Evolutionary conservation across 2,888 invertebrate species (phyloP).

Genomic region (Scotopteryx bipunctaria): DNA sequence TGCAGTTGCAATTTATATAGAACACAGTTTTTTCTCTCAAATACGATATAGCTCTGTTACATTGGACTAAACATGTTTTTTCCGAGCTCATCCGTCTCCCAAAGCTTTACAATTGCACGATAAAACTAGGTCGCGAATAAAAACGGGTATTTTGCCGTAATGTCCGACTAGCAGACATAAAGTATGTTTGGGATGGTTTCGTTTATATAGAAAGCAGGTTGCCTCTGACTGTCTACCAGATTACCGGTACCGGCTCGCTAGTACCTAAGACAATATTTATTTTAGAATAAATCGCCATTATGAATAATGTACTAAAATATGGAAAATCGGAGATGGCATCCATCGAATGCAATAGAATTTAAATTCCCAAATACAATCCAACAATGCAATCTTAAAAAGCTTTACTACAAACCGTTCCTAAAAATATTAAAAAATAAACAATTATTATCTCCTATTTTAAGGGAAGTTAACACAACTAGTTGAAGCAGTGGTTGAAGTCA

Average conservation of each 20-base stretch:
- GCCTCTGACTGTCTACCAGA: neutral
- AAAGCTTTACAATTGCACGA: slow-evolving; percentile 18
- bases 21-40: slow-evolving; percentile 8
- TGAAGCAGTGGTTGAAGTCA: no score
- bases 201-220: neutral
- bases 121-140: slow-evolving; percentile 24
- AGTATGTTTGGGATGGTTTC: slow-evolving; percentile 42
- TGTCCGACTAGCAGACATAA: slow-evolving; percentile 40
- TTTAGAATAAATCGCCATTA: no score
- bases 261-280: no score
- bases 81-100: slow-evolving; percentile 3
- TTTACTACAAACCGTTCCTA: no score
- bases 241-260: neutral
- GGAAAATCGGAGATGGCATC: no score
- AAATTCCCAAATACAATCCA: no score
- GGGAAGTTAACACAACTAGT: no score
- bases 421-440: no score
- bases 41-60: slow-evolving; percentile 2
- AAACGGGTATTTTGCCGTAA: slow-evolving; percentile 28
- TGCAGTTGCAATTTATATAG: neutral
- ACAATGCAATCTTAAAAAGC: no score
- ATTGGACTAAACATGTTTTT: slow-evolving; percentile 10
- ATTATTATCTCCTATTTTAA: no score
- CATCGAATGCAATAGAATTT: no score
- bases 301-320: no score